Evolutionary conservation across 2,797 vertebrate species (phyloP), one percentile per base, ranked within the genome.

Genomic region (Coregonus suidteri): DNA sequence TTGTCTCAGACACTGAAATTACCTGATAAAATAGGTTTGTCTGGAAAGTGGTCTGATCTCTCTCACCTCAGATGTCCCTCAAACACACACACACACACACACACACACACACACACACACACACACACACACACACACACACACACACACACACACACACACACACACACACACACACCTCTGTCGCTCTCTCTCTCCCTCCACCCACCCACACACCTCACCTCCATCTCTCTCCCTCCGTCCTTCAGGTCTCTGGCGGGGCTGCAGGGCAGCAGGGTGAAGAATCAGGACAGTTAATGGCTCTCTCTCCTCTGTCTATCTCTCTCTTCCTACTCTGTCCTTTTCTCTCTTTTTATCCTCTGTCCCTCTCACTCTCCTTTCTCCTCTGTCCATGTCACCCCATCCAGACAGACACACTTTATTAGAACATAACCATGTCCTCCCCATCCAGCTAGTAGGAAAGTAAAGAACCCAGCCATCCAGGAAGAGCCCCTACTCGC

Each of bases 381-480:
- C 41, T 41, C 71, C 70, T 71, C 37, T 82, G 75, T 84, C 78
- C 68, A 67, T 78, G 41, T 47, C 59, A 79, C 68, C 53, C 75
- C 66, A 35, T 76, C 35, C 13, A 15, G 53, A 37, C 7, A 16
- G 56, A 37, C 69, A 56, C 30, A 20, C 20, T 78, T 87, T 84
- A 86, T 80, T 80, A 79, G 71, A 56, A 51, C 82, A 78, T 77
- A 84, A 85, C 76, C 78, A 80, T 72, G 71, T 41, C 71, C 71
- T 35, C 70, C 69, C 65, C 11, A 54, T 83, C 68, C 85, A 67
- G 67, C 77, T 59, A 16, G 71, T 85, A 83, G 84, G n/a, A 47
- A 66, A 66, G 65, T 31, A 34, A 66, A 34, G 65, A 30, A 35
- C 14, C 30, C 4, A 16, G 5, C 4, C 31, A 4, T 2, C 7